Conservation (phyloP, 2,113 vertebrate species). For the Ondatra zibethicus region DNA sequence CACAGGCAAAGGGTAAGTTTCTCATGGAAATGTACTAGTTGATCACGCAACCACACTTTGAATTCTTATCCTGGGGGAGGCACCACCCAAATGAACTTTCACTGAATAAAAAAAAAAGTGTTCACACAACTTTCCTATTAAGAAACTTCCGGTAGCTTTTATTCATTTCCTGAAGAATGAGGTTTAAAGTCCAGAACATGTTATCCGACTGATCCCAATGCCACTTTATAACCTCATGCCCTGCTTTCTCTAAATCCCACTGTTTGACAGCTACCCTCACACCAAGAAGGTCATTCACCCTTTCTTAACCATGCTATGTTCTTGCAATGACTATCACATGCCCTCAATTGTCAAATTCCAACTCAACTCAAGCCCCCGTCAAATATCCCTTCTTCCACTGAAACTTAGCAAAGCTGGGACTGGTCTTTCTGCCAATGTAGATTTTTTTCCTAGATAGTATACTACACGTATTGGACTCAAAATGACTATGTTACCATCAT, state of each 20-base stretch:
- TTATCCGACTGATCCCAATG: not conserved
- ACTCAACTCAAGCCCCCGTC: not conserved
- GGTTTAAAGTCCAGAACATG: slow-evolving; percentile 10
- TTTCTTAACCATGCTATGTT: not conserved
- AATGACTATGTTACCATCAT: not conserved
- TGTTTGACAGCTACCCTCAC: not conserved
- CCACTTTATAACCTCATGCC: not conserved
- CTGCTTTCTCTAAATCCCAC: not conserved
- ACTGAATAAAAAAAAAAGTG: not conserved
- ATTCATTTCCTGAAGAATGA: slow-evolving; percentile 4
- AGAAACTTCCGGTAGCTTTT: not conserved
- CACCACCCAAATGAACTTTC: slow-evolving; percentile 52
- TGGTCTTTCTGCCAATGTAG: not conserved
- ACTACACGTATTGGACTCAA: not conserved
- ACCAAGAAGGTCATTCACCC: not conserved
- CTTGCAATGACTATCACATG: not conserved
- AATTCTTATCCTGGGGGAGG: slow-evolving; percentile 35
- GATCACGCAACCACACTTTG: slow-evolving; percentile 41
- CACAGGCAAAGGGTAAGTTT: slow-evolving; percentile 62
- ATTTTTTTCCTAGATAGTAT: not conserved
- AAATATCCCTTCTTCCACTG: not conserved
- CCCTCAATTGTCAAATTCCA: not conserved
- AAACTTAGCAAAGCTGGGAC: not conserved
- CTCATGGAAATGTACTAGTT: slow-evolving; percentile 64
- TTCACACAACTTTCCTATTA: slow-evolving; percentile 31